Conservation (phyloP, 2,797 vertebrate species). For the Gymnodraco acuticeps region DNA sequence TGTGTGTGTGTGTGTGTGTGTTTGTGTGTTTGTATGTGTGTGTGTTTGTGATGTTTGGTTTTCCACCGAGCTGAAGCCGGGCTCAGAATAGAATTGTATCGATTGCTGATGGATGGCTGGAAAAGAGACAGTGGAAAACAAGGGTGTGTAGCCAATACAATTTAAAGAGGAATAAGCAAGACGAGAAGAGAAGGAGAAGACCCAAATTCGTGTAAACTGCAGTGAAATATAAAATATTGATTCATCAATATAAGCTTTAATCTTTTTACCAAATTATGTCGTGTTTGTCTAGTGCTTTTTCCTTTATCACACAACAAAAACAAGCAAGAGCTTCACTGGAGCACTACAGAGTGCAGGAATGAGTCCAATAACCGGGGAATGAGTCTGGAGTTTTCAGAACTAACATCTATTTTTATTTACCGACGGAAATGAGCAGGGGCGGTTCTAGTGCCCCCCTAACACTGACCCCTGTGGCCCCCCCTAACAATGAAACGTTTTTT, state of each 20-base stretch:
- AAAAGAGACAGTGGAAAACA: slow-evolving; percentile 36
- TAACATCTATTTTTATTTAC: too few relatives aligned
- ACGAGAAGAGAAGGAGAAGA: slow-evolving; percentile 3
- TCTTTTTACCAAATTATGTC: neutral
- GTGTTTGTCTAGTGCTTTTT: too few relatives aligned
- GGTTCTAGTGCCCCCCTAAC: too few relatives aligned
- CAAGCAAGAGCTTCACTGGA: too few relatives aligned
- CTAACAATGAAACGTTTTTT: too few relatives aligned
- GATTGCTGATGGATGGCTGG: slow-evolving; percentile 51
- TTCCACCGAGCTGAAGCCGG: slow-evolving; percentile 55
- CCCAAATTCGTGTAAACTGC: neutral
- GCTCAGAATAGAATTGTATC: slow-evolving; percentile 68
- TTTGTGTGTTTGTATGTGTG: slow-evolving; percentile 4
- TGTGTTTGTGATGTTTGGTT: slow-evolving; percentile 48
- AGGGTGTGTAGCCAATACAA: neutral
- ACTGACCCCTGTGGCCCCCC: too few relatives aligned
- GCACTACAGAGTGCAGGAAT: too few relatives aligned
- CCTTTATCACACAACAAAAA: too few relatives aligned
- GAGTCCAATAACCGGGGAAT: too few relatives aligned
- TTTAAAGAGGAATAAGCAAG: slow-evolving; percentile 6
- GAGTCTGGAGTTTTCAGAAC: too few relatives aligned
- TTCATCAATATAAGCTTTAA: neutral
- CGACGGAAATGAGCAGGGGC: too few relatives aligned
- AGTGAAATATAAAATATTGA: neutral
- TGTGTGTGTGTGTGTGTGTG: slow-evolving; percentile 16